phyloP scores from a whole-genome alignment of 2,888 invertebrate genomes.

The Rapana venosa region DNA sequence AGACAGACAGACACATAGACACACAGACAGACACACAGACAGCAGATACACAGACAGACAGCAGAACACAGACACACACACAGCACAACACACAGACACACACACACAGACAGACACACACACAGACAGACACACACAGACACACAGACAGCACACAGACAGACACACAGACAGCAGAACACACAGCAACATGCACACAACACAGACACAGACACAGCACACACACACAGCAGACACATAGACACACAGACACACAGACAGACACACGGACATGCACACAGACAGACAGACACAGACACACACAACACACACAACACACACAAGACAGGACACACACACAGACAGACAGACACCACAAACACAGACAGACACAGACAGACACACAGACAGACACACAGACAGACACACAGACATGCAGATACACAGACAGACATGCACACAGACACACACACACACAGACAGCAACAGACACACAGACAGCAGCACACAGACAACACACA shows the following conservation, averaged over 20 bases:
- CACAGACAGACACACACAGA: background rate
- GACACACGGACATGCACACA: background rate
- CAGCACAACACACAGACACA: background rate
- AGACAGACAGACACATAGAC: background rate
- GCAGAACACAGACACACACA: background rate
- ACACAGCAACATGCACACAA: background rate
- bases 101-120: background rate
- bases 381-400: background rate
- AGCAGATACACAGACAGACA: background rate
- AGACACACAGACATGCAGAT: too few relatives aligned
- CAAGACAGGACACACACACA: background rate
- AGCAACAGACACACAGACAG: background rate
- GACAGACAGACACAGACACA: background rate
- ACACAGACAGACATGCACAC: background rate
- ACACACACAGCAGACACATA: background rate
- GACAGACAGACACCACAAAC: background rate
- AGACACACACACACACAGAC: background rate
- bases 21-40: background rate
- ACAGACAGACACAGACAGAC: background rate
- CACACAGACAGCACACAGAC: background rate
- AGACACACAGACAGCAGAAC: background rate
- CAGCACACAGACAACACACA: background rate
- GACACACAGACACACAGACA: background rate
- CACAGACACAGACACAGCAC: too few relatives aligned
- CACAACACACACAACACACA: background rate